These are phyloP conservation scores for Auanema sp. DNA, from an alignment of 2,888 invertebrate species.

Conservation along the genomic window DNA sequence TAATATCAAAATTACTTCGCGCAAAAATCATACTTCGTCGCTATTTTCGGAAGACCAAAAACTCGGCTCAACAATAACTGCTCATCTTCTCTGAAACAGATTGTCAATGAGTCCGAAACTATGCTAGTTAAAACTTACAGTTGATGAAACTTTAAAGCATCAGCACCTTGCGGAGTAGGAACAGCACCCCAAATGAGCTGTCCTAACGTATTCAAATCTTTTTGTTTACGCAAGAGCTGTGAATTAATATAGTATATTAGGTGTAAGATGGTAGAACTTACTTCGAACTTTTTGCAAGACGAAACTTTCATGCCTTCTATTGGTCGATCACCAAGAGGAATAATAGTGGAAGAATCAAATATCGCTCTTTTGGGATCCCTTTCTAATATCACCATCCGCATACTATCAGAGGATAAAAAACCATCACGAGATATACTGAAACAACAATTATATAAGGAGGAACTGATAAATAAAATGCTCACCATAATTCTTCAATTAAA, in stretches of 20 bases:
- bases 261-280: background rate
- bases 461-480: too few species aligned
- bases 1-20: background rate
- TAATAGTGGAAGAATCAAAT: constrained; percentile 21
- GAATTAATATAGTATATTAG: constrained; percentile 5
- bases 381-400: constrained; percentile 21
- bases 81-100: constrained; percentile 37
- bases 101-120: too few species aligned
- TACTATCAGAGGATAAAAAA: constrained; percentile 2
- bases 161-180: constrained; percentile 31
- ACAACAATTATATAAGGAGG: too few species aligned
- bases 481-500: too few species aligned
- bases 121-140: constrained; percentile 21
- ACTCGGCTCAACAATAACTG: constrained; percentile 46
- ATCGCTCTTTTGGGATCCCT: constrained; percentile 12
- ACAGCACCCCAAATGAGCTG: constrained; percentile 54
- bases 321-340: constrained; percentile 9
- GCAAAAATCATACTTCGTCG: constrained; percentile 1
- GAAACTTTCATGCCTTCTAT: constrained; percentile 11
- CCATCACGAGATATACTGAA: constrained; percentile 18
- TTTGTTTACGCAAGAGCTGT: constrained; percentile 22
- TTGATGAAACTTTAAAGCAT: constrained; percentile 54
- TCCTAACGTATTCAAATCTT: constrained; percentile 25
- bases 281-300: constrained; percentile 15
- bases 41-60: constrained; percentile 37